Percentiles rank a stretch among this genome's conserved stretches.
Conservation (phyloP, 2,797 vertebrate genomes). For the Gymnocypris eckloni region DNA sequence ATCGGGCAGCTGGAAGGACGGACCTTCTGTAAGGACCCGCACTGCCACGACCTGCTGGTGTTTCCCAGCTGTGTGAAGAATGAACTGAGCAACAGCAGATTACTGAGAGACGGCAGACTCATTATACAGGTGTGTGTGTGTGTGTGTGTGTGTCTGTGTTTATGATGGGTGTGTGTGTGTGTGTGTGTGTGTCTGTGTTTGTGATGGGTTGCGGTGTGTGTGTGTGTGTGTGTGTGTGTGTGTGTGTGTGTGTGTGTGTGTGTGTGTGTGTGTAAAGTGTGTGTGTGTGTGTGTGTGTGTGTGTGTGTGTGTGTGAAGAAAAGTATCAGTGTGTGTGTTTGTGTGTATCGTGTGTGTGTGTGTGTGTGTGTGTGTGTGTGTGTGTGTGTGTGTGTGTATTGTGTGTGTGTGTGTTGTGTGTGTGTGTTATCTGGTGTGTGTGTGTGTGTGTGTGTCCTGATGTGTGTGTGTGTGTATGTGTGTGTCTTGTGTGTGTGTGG, state of each 20-base stretch:
- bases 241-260: conserved; percentile 67
- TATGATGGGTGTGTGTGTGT: conserved; percentile 45
- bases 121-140: conserved; percentile 80
- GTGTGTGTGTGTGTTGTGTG: background rate
- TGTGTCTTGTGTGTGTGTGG: too few species aligned
- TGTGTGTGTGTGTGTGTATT: background rate
- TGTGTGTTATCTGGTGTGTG: background rate
- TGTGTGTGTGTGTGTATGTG: conserved; percentile 67
- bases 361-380: conserved; percentile 1
- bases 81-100: conserved; percentile 77
- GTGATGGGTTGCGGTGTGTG: too few species aligned
- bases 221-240: background rate
- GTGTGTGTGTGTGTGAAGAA: conserved; percentile 48
- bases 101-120: conserved; percentile 82
- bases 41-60: conserved; percentile 84
- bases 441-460: background rate
- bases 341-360: too few species aligned
- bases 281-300: conserved; percentile 68
- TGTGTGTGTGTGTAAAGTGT: background rate
- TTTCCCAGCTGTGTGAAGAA: conserved; percentile 84
- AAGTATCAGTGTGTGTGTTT: background rate
- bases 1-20: conserved; percentile 73
- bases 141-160: too few species aligned
- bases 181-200: background rate
- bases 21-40: conserved; percentile 83